Evolutionary conservation across 2,113 vertebrate genomes (phyloP).

Genomic region (Acanthochromis polyacanthus): DNA sequence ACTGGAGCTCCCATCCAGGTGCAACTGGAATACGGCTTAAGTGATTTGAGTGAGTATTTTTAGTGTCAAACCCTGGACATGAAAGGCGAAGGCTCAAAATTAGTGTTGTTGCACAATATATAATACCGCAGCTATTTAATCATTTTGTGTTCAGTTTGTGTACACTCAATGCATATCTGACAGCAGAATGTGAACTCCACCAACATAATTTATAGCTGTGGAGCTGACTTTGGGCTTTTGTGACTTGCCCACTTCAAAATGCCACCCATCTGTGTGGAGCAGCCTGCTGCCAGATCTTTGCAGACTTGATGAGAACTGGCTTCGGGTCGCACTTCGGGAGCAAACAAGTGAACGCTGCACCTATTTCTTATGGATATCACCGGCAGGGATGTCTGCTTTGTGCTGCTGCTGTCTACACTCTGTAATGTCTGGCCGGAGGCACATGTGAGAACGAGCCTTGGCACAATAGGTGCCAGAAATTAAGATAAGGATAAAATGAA

Average conservation of each 20-base stretch:
- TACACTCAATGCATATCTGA: neutral
- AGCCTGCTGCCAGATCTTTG: neutral
- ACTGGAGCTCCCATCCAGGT: slow-evolving; percentile 11
- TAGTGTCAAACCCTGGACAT: neutral
- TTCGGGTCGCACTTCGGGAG: slow-evolving; percentile 8
- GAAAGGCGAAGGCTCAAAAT: neutral
- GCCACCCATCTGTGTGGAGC: slow-evolving; percentile 19
- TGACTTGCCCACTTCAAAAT: slow-evolving; percentile 6
- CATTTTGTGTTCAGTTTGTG: no score
- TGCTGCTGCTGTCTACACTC: neutral
- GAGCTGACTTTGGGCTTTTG: neutral
- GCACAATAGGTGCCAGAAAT: no score
- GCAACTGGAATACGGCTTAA: slow-evolving; percentile 5
- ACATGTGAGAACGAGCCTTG: no score
- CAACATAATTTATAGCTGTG: neutral
- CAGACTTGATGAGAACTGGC: neutral
- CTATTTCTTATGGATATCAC: slow-evolving; percentile 13
- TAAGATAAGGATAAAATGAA: neutral
- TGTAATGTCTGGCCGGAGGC: no score
- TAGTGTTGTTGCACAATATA: no score
- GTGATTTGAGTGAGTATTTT: neutral
- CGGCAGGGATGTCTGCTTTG: neutral
- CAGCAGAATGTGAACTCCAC: neutral
- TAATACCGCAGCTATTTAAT: no score
- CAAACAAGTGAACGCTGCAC: slow-evolving; percentile 30